phyloP scores from a whole-genome alignment of 2,797 vertebrate species.

The Falco naumanni region DNA sequence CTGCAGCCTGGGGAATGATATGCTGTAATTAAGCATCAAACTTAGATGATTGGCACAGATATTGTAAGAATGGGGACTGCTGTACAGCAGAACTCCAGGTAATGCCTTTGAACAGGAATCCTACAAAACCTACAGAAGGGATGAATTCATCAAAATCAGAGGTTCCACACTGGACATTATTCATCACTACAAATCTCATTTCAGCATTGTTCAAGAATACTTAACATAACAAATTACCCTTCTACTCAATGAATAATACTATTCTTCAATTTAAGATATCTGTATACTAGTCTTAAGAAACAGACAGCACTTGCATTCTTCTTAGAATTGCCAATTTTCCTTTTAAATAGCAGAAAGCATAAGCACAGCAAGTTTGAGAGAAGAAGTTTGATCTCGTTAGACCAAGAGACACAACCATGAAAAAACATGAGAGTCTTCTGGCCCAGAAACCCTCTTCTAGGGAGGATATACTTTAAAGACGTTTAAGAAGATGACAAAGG shows the following conservation, averaged over 20 bases:
- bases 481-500: background rate
- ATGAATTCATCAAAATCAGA: background rate
- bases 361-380: background rate
- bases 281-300: background rate
- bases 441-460: background rate
- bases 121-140: background rate
- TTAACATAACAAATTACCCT: background rate
- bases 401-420: background rate
- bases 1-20: background rate
- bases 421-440: background rate
- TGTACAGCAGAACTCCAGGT: background rate
- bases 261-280: background rate
- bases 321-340: background rate
- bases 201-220: background rate
- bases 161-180: background rate
- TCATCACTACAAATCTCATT: background rate
- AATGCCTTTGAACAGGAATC: background rate
- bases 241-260: background rate
- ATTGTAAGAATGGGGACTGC: background rate
- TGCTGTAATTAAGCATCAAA: background rate
- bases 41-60: no score
- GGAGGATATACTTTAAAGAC: background rate
- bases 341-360: background rate
- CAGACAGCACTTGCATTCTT: background rate
- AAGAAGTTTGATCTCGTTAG: background rate